A percentile compares a stretch with the other conserved stretches of the same genome.
phyloP scores from a whole-genome alignment of 2,797 vertebrate genomes.

The Tinamus major region DNA sequence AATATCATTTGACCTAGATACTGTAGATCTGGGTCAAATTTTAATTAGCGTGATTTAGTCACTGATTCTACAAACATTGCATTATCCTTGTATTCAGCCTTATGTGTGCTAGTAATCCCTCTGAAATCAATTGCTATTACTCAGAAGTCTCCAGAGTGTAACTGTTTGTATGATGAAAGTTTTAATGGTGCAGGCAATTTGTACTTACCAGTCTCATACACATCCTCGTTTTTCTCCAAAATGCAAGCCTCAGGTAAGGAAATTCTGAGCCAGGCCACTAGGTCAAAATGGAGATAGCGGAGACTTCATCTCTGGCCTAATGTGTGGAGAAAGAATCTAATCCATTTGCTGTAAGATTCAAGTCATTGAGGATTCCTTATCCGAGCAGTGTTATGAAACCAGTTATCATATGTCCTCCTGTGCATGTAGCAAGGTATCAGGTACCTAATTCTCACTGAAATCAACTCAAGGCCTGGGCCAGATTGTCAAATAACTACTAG shows the following conservation, averaged over 20 bases:
- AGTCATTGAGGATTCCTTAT: neutral
- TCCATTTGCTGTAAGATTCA: neutral
- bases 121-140: neutral
- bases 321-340: neutral
- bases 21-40: neutral
- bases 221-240: neutral
- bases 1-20: constrained; percentile 28
- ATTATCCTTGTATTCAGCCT: neutral
- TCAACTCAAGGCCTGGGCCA: neutral
- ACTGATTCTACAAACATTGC: neutral
- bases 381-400: rapidly evolving
- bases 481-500: neutral
- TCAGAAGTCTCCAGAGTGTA: neutral
- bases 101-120: neutral
- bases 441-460: neutral
- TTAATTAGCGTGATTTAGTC: constrained; percentile 30
- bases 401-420: neutral
- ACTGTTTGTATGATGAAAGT: neutral
- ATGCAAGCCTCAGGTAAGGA: neutral
- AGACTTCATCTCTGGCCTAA: neutral
- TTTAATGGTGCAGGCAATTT: neutral
- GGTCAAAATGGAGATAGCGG: neutral
- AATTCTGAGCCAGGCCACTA: neutral
- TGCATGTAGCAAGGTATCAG: neutral
- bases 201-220: neutral